Percentiles rank a stretch among this genome's conserved stretches.
Conservation (phyloP, 2,888 invertebrate species). For the Cosmia trapezina region DNA sequence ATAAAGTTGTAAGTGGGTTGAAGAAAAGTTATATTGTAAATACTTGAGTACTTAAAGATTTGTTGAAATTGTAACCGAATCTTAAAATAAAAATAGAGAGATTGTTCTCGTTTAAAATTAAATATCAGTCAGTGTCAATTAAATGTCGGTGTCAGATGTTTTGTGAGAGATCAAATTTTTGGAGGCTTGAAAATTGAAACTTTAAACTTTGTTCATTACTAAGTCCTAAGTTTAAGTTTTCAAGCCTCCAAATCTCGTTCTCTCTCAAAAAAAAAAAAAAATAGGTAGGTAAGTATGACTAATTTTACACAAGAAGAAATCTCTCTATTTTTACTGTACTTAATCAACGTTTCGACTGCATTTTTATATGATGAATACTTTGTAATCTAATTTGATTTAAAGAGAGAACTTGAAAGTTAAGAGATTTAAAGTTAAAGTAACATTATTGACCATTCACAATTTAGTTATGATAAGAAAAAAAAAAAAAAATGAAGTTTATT, state of each 20-base stretch:
- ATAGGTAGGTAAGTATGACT: no score
- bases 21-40: background rate
- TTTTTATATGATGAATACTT: background rate
- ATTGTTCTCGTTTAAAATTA: background rate
- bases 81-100: background rate
- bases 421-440: background rate
- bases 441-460: background rate
- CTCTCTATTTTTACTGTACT: no score
- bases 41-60: background rate
- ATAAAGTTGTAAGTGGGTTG: background rate
- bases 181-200: background rate
- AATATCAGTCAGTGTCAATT: background rate
- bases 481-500: no score
- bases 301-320: no score
- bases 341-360: background rate
- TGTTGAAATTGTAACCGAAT: background rate
- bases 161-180: background rate
- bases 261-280: no score
- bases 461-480: background rate
- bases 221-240: background rate
- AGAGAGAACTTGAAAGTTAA: background rate
- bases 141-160: no score
- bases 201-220: background rate
- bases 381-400: background rate
- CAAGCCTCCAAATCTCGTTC: no score